phyloP scores from a whole-genome alignment of 2,797 vertebrate species.

The Macroramphosus scolopax region DNA sequence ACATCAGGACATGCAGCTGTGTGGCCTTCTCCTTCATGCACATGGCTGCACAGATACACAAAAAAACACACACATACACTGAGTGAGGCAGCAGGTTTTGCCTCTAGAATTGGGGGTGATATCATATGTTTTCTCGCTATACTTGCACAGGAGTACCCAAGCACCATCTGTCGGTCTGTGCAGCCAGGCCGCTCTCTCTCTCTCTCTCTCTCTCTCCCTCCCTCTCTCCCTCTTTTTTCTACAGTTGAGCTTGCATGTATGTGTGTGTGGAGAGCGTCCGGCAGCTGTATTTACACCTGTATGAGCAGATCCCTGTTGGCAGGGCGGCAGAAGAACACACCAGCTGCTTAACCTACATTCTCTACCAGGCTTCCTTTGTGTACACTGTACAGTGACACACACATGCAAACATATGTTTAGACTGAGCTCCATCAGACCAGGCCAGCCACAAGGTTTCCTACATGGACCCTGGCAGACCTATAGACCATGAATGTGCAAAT shows the following conservation, averaged over 20 bases:
- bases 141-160: conserved; percentile 75
- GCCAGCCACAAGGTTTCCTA: conserved; percentile 6
- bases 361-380: conserved; percentile 50
- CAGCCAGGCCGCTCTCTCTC: conserved; percentile 66
- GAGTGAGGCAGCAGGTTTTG: conserved; percentile 65
- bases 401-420: conserved; percentile 23
- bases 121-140: conserved; percentile 68
- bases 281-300: conserved; percentile 94
- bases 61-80: conserved; percentile 27
- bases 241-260: not conserved
- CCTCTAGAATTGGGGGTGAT: conserved; percentile 61
- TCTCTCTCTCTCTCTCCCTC: conserved; percentile 10
- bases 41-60: conserved; percentile 25
- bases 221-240: not conserved
- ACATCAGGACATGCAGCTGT: conserved; percentile 61
- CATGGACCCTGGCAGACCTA: not conserved
- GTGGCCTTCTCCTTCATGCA: conserved; percentile 35
- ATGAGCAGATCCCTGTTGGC: conserved; percentile 86
- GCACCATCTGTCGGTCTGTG: conserved; percentile 87
- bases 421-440: conserved; percentile 19
- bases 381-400: conserved; percentile 37
- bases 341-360: conserved; percentile 82
- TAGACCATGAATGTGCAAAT: conserved; percentile 31
- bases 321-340: conserved; percentile 76
- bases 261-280: conserved; percentile 60